Evolutionary conservation across 2,797 vertebrate genomes (phyloP), one percentile per base, ranked within the genome.

Genomic region (Hippocampus kuda): DNA sequence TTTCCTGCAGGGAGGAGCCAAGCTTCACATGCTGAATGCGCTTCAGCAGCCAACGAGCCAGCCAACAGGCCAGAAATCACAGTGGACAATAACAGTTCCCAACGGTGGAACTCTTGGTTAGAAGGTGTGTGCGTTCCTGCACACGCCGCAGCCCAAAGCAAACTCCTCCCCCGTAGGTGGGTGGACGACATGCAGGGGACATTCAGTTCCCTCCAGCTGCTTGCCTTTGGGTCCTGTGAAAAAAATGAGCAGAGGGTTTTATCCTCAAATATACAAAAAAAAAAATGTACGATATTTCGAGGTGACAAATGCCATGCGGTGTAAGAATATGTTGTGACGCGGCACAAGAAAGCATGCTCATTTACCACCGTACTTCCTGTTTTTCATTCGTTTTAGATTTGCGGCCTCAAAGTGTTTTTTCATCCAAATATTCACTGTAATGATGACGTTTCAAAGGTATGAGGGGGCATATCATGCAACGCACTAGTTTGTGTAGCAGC

Each of bases 71-170:
- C 63, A 11, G 42, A 65, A n/a, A 85, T 89, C 88, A 89, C 87
- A 88, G 89, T 87, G 86, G 84, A 87, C 73, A 67, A 64, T 79
- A 89, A 78, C 79, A 73, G 72, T 84, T 85, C 75, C 79, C 76
- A 24, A 65, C 71, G 75, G 77, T 38, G 24, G 66, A 78, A 77
- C 73, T 79, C 22, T 46, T 70, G 79, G 79, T 93, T 94, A 99
- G 89, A 99, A 99, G 65, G 97, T 99, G 89, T 99, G 97, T 75
- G 97, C 97, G 75, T 99, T 99, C 90, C 97, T 93, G 90, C 97
- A 99, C 81, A 99, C 97, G 63, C 97, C 97, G 76, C 97, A 99
- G 72, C 97, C 97, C 83, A 99, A 87, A 72, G 97, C 97, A 83
- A 99, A 99, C 87, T 99, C 97, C 86, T 99, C 97, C 74, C 97